phyloP scores from a whole-genome alignment of 92 coral and sea anemone species.

The Phymanthus crucifer region DNA sequence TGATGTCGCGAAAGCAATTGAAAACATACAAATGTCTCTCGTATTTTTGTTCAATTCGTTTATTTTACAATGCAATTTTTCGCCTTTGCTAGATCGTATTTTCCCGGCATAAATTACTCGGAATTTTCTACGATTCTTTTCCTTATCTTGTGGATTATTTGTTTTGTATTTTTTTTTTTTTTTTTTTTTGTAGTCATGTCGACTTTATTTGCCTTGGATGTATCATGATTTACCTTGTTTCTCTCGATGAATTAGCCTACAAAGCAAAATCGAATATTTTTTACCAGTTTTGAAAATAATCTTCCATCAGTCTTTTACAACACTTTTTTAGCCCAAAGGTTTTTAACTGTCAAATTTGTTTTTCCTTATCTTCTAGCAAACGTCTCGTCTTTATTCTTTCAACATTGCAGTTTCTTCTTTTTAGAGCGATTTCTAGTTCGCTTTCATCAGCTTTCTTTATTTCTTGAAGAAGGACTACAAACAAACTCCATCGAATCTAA shows the following conservation, averaged over 20 bases:
- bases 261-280: background rate
- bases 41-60: background rate
- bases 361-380: background rate
- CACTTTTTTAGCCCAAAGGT: background rate
- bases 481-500: background rate
- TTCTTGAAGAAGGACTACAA: background rate
- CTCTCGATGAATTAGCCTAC: too few relatives aligned
- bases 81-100: background rate
- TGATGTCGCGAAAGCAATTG: background rate
- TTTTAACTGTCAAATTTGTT: background rate
- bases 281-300: background rate
- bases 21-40: background rate
- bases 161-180: too few relatives aligned
- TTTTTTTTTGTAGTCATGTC: constrained; percentile 29
- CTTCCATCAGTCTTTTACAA: background rate
- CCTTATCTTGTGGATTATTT: background rate
- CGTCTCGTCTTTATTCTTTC: background rate
- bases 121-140: background rate
- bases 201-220: background rate
- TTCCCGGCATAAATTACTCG: background rate
- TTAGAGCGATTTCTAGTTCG: background rate
- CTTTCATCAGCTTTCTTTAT: background rate
- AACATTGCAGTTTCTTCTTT: background rate
- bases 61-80: background rate
- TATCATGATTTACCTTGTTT: background rate